Evolutionary conservation across 2,113 vertebrate species (phyloP).

Genomic region (Catagonus wagneri): DNA sequence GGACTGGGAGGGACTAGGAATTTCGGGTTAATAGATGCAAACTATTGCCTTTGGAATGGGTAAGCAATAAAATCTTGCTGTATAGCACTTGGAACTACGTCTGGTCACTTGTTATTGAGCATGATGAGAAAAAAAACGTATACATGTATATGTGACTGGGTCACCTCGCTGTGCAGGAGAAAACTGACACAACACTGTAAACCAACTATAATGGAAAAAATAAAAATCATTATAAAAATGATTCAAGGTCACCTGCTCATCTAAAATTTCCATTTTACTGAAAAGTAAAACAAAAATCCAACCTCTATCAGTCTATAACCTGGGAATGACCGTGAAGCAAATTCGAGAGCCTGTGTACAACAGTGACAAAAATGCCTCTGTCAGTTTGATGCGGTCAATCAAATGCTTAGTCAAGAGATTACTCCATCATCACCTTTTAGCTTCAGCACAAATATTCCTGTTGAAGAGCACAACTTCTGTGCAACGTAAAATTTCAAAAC

Average conservation of each 20-base stretch:
- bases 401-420: not conserved
- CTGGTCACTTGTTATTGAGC: too few species aligned
- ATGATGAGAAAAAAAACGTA: too few species aligned
- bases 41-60: too few species aligned
- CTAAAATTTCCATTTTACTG: slow-evolving; percentile 5
- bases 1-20: too few species aligned
- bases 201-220: too few species aligned
- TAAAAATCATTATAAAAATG: too few species aligned
- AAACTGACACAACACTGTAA: too few species aligned
- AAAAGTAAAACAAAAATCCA: slow-evolving; percentile 23
- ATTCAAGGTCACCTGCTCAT: not conserved
- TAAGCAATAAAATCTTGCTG: too few species aligned
- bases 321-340: not conserved
- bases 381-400: not conserved
- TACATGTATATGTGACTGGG: too few species aligned
- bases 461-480: slow-evolving; percentile 4
- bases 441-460: slow-evolving; percentile 9
- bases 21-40: too few species aligned
- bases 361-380: not conserved
- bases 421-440: not conserved
- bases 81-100: too few species aligned
- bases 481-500: not conserved
- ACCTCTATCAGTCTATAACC: not conserved
- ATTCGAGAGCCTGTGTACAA: not conserved
- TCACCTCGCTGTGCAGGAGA: too few species aligned